Conservation (phyloP, 2,888 invertebrate genomes). For the Entomobrya proxima region DNA sequence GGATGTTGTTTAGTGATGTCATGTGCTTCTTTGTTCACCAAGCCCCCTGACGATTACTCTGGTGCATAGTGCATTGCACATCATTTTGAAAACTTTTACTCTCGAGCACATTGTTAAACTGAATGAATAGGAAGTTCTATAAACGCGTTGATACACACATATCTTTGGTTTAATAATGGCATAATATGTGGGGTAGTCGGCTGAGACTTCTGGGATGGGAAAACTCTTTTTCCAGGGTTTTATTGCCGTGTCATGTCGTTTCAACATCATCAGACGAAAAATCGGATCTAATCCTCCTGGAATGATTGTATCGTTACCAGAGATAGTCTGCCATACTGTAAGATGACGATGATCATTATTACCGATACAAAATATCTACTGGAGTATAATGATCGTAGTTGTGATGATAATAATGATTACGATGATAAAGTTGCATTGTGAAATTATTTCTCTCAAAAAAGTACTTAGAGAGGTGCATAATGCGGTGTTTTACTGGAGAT, state of each 20-base stretch:
- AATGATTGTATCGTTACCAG: background rate
- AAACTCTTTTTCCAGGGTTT: conserved; percentile 8
- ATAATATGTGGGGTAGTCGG: background rate
- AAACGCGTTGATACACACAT: background rate
- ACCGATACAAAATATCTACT: background rate
- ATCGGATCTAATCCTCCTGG: conserved; percentile 17
- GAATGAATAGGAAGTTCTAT: conserved; percentile 41
- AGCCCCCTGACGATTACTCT: conserved; percentile 11
- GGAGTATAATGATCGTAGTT: background rate
- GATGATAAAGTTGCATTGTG: conserved; percentile 23
- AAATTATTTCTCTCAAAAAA: conserved; percentile 35
- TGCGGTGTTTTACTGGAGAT: conserved; percentile 22
- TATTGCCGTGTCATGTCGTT: conserved; percentile 36
- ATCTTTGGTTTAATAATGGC: background rate
- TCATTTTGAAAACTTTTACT: background rate
- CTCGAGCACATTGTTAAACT: conserved; percentile 36
- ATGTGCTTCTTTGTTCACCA: background rate
- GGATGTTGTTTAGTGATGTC: background rate
- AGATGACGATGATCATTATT: background rate
- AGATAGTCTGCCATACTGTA: background rate
- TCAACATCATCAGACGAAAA: conserved; percentile 24
- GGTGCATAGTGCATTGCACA: background rate
- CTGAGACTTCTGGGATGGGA: no score
- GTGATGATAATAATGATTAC: background rate
- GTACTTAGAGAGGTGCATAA: background rate